Evolutionary conservation across 2,888 invertebrate species (phyloP).

Genomic region (Drosophila quinaria): DNA sequence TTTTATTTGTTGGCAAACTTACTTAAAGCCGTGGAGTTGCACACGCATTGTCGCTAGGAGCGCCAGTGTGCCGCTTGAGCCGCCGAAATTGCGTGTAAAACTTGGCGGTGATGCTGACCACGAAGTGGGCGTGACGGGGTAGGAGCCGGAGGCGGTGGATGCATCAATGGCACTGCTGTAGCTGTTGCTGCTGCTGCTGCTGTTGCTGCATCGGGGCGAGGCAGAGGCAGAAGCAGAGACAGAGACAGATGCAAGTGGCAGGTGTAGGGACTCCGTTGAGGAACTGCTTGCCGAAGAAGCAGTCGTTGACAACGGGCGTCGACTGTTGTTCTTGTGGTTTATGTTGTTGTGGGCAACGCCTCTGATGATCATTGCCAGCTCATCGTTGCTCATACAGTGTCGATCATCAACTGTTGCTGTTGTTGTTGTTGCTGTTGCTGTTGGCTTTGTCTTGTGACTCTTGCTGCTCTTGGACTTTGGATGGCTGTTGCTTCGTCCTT

Average conservation of each 20-base stretch:
- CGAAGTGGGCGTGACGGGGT: slow-evolving; percentile 78
- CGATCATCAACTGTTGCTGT: slow-evolving; percentile 2
- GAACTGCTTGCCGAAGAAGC: slow-evolving; percentile 65
- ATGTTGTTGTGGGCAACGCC: slow-evolving; percentile 57
- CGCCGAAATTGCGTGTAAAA: slow-evolving; percentile 48
- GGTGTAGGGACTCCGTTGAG: slow-evolving; percentile 76
- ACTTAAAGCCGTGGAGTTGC: slow-evolving; percentile 60
- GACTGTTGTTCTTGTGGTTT: slow-evolving; percentile 28
- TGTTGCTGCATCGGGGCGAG: slow-evolving; percentile 47
- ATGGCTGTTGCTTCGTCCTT: slow-evolving; percentile 15
- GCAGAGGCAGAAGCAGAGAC: slow-evolving; percentile 17
- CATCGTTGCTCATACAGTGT: slow-evolving; percentile 73
- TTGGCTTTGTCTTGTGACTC: slow-evolving; percentile 47
- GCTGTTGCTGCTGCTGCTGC: slow-evolving; percentile 29
- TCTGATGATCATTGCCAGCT: slow-evolving; percentile 67
- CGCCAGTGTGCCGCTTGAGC: slow-evolving; percentile 55
- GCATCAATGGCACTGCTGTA: slow-evolving; percentile 25
- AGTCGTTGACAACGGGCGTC: slow-evolving; percentile 51
- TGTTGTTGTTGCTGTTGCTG: slow-evolving; percentile 1
- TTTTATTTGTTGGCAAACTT: slow-evolving; percentile 40
- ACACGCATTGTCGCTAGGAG: slow-evolving; percentile 58
- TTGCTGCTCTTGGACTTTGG: slow-evolving; percentile 43
- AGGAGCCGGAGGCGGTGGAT: slow-evolving; percentile 46
- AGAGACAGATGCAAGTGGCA: slow-evolving; percentile 20
- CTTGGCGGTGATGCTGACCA: slow-evolving; percentile 70